A percentile compares a stretch with the other conserved stretches of the same genome.
Conservation (phyloP, 2,797 vertebrate species). For the Gastrophryne carolinensis region DNA sequence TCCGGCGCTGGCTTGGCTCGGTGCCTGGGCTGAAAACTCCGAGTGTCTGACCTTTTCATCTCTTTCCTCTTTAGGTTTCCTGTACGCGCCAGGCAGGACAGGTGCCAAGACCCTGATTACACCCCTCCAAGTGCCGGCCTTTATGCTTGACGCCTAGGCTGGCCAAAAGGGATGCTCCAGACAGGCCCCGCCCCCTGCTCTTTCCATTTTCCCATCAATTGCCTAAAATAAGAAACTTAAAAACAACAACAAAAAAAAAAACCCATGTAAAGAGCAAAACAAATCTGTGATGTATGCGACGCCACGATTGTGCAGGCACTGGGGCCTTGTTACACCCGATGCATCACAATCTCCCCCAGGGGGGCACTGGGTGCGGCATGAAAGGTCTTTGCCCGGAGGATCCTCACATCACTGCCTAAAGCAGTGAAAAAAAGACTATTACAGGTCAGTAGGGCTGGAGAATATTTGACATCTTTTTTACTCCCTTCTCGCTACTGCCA, state of each 20-base stretch:
- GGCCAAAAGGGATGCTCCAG: background rate
- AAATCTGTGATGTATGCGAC: background rate
- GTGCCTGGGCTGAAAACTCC: constrained; percentile 43
- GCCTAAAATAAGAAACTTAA: background rate
- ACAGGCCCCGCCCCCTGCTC: background rate
- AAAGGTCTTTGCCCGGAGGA: too few relatives aligned
- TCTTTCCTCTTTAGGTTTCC: constrained; percentile 54
- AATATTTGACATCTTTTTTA: too few relatives aligned
- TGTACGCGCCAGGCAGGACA: constrained; percentile 45
- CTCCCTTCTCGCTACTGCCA: too few relatives aligned
- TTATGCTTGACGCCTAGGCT: constrained; percentile 21
- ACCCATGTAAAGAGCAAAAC: background rate
- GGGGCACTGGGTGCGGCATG: too few relatives aligned
- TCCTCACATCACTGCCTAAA: too few relatives aligned
- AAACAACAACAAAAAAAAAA: too few relatives aligned
- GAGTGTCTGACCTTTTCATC: constrained; percentile 52
- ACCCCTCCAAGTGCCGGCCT: constrained; percentile 20
- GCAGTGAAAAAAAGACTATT: too few relatives aligned
- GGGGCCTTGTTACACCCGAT: too few relatives aligned
- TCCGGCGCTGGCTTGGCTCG: constrained; percentile 22
- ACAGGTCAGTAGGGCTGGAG: too few relatives aligned
- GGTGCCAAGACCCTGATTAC: constrained; percentile 43
- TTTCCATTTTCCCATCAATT: background rate
- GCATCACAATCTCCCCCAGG: too few relatives aligned
- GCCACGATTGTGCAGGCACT: too few relatives aligned